A percentile compares a stretch with the other conserved stretches of the same genome.
These are phyloP conservation scores for Allygus modestus DNA, from an alignment of 2,888 invertebrate genomes.

Conservation along the genomic window DNA sequence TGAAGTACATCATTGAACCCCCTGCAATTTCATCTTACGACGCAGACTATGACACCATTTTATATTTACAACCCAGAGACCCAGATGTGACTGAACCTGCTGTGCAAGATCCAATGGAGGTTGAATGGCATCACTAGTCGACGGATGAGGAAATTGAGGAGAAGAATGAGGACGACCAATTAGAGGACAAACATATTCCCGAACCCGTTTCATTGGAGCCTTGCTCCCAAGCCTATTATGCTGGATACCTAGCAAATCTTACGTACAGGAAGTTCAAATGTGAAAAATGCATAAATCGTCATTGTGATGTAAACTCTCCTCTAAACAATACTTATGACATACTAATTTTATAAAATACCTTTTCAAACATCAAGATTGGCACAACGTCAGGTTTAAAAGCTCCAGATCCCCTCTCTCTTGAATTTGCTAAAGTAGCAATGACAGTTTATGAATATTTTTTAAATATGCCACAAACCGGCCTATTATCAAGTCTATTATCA, in stretches of 20 bases:
- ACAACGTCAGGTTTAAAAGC: not conserved
- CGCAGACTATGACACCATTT: conserved; percentile 59
- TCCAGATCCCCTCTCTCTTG: not conserved
- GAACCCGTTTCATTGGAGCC: conserved; percentile 47
- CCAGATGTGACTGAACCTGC: not conserved
- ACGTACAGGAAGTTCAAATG: conserved; percentile 56
- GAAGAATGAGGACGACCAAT: not conserved
- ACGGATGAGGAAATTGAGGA: not conserved
- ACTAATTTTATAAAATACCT: conserved; percentile 6
- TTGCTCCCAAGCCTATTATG: conserved; percentile 61
- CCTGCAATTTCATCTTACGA: conserved; percentile 47
- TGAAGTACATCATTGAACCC: conserved; percentile 38
- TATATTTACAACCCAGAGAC: conserved; percentile 6
- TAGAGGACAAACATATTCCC: no score
- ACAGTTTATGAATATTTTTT: conserved; percentile 1
- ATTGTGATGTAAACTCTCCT: not conserved
- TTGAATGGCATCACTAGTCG: not conserved
- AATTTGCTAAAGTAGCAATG: not conserved
- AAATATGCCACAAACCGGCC: conserved; percentile 42
- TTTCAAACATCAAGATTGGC: conserved; percentile 35
- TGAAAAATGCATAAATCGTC: conserved; percentile 29
- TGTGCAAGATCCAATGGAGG: not conserved
- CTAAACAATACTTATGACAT: conserved; percentile 5
- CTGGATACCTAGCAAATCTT: conserved; percentile 59
- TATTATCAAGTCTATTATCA: not conserved